A percentile compares a stretch with the other conserved stretches of the same genome.
These are phyloP conservation scores for Callosobruchus maculatus DNA, from an alignment of 2,888 invertebrate species.

Conservation along the genomic window DNA sequence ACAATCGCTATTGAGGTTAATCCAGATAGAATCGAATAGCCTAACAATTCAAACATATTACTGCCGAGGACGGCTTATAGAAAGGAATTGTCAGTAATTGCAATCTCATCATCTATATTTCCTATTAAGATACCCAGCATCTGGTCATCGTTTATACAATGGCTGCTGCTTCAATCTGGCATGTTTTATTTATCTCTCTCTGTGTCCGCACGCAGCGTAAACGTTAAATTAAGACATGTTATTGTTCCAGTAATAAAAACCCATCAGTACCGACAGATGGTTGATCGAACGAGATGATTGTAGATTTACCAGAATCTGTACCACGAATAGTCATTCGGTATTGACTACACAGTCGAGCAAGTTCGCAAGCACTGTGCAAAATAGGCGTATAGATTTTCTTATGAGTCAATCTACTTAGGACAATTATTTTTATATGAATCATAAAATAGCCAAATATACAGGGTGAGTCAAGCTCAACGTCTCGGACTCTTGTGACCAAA, in stretches of 20 bases:
- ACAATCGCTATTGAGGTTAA: not conserved
- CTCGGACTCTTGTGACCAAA: too few species aligned
- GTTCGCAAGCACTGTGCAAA: too few species aligned
- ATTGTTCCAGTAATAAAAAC: not conserved
- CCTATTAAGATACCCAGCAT: not conserved
- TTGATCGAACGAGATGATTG: not conserved
- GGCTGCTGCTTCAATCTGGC: not conserved
- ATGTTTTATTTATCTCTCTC: not conserved
- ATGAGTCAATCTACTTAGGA: too few species aligned
- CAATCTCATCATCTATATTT: not conserved
- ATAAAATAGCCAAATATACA: too few species aligned
- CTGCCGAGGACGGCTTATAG: not conserved
- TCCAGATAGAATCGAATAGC: not conserved
- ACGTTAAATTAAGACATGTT: not conserved
- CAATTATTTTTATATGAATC: too few species aligned
- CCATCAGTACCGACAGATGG: not conserved
- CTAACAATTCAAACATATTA: not conserved
- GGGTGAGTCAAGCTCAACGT: too few species aligned
- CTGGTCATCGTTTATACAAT: not conserved
- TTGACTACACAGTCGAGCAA: too few species aligned
- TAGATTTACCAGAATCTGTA: not conserved
- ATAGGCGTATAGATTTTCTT: too few species aligned
- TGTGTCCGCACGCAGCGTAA: not conserved
- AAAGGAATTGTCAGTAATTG: not conserved
- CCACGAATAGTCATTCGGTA: too few species aligned